Evolutionary conservation across 2,797 vertebrate genomes (phyloP).

Genomic region (Clarias platycephalus): DNA sequence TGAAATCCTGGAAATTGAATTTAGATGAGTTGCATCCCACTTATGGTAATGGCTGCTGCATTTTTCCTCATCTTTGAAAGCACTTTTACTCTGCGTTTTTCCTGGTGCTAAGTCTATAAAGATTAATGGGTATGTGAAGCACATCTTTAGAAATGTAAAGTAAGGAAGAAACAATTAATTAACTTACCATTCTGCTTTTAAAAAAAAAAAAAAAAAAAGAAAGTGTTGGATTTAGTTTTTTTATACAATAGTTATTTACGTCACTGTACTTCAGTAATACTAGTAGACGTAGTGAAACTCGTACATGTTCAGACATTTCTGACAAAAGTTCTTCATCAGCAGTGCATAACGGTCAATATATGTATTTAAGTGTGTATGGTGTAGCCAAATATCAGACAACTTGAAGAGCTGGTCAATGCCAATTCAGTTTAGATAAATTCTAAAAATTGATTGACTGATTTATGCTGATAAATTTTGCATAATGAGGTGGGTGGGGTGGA

Average conservation of each 20-base stretch:
- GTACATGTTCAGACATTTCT: background rate
- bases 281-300: background rate
- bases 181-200: background rate
- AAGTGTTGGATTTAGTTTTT: background rate
- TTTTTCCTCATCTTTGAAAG: slow-evolving; percentile 26
- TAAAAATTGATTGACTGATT: slow-evolving; percentile 4
- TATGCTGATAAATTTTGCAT: slow-evolving; percentile 12
- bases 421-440: background rate
- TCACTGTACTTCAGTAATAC: background rate
- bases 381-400: background rate
- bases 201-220: no score
- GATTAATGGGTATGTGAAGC: slow-evolving; percentile 59
- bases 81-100: slow-evolving; percentile 35
- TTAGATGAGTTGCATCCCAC: slow-evolving; percentile 43
- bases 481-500: background rate
- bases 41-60: slow-evolving; percentile 36
- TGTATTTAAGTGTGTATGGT: background rate
- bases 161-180: slow-evolving; percentile 3
- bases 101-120: slow-evolving; percentile 61
- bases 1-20: slow-evolving; percentile 51
- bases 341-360: background rate
- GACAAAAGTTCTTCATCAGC: background rate
- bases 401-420: background rate
- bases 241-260: no score
- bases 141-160: slow-evolving; percentile 58